Evolutionary conservation across 2,113 vertebrate species (phyloP).

Genomic region (Myiagra hebetior): DNA sequence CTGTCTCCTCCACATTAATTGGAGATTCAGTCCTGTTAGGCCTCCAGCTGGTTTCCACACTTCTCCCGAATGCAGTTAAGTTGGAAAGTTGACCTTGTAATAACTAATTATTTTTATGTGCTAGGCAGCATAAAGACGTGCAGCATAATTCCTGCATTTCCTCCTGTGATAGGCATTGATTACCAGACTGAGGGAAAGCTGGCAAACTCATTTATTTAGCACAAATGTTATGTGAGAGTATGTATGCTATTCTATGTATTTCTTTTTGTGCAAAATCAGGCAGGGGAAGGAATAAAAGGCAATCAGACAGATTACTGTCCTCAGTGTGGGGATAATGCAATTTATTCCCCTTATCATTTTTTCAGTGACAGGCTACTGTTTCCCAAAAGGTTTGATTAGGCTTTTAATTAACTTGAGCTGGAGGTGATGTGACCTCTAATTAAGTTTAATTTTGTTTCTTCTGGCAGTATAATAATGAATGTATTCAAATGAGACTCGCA

Average conservation of each 20-base stretch:
- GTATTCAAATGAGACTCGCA: slow-evolving; percentile 51
- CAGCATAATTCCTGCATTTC: background rate
- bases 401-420: slow-evolving; percentile 72
- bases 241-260: background rate
- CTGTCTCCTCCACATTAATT: background rate
- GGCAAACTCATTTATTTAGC: background rate
- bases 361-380: slow-evolving; percentile 41
- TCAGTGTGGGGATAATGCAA: background rate
- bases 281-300: background rate
- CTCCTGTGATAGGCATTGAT: background rate
- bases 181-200: background rate
- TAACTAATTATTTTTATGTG: background rate
- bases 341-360: slow-evolving; percentile 9
- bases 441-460: slow-evolving; percentile 66
- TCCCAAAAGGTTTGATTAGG: slow-evolving; percentile 59
- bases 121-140: background rate
- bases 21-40: background rate
- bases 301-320: background rate
- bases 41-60: background rate
- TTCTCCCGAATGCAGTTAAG: background rate
- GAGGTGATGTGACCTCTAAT: slow-evolving; percentile 65
- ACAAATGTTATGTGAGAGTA: background rate
- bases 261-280: background rate
- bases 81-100: background rate
- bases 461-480: slow-evolving; percentile 57